phyloP scores from a whole-genome alignment of 2,113 vertebrate species.

The Riparia riparia region DNA sequence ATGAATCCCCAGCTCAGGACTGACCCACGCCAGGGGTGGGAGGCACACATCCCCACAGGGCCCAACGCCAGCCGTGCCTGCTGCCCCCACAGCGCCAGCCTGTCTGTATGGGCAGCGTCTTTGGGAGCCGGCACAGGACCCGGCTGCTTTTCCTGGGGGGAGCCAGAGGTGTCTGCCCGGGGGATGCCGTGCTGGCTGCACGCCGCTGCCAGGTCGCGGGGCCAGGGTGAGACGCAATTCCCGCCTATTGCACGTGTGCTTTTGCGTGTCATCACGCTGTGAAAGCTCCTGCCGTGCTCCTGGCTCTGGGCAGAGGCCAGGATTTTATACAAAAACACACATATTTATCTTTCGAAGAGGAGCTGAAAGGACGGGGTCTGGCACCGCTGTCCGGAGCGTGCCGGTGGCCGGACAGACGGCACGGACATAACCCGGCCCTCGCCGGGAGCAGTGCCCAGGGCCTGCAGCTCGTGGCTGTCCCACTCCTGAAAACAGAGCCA shows the following conservation, averaged over 20 bases:
- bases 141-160: accelerated
- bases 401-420: accelerated
- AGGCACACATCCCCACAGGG: accelerated
- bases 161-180: not conserved
- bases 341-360: not conserved
- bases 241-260: accelerated
- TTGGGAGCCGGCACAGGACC: not conserved
- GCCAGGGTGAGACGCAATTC: not conserved
- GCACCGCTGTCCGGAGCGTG: accelerated
- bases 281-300: not conserved
- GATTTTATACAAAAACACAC: not conserved
- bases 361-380: not conserved
- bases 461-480: not conserved
- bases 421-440: accelerated
- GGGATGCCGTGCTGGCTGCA: not conserved
- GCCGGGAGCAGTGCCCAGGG: not conserved
- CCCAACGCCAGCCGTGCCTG: not conserved
- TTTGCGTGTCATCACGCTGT: accelerated
- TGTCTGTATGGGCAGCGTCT: accelerated
- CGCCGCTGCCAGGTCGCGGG: not conserved
- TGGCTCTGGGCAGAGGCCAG: not conserved
- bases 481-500: accelerated
- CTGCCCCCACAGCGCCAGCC: not conserved
- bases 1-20: not conserved
- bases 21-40: not conserved